Conservation (phyloP, 2,797 vertebrate species). For the Pristis pectinata region DNA sequence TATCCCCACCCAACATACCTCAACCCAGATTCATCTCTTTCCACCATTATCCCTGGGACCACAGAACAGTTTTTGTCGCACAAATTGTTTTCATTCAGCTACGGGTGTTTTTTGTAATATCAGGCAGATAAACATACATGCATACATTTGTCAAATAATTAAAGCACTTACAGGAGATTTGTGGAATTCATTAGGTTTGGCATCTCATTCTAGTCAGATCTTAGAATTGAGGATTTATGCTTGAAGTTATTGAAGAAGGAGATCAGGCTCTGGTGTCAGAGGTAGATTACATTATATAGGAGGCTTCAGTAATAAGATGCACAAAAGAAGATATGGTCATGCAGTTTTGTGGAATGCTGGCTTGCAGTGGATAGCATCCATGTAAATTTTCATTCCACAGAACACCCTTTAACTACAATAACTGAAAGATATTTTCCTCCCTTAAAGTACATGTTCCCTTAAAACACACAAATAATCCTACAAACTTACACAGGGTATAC, state of each 20-base stretch:
- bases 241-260: no score
- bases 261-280: no score
- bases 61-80: background rate
- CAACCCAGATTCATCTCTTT: background rate
- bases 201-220: no score
- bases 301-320: no score
- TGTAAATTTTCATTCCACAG: background rate
- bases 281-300: no score
- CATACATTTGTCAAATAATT: background rate
- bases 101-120: background rate
- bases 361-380: background rate
- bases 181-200: background rate
- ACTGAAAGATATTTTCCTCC: background rate
- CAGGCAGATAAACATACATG: background rate
- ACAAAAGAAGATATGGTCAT: background rate
- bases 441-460: background rate
- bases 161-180: background rate
- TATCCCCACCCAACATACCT: no score
- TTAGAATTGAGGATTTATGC: no score
- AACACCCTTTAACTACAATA: background rate
- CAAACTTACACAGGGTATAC: background rate
- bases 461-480: background rate
- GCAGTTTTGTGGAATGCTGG: background rate
- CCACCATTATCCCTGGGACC: background rate
- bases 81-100: background rate